A percentile compares a stretch with the other conserved stretches of the same genome.
Conservation (phyloP, 2,888 invertebrate species). For the Pristionchus mayeri region DNA sequence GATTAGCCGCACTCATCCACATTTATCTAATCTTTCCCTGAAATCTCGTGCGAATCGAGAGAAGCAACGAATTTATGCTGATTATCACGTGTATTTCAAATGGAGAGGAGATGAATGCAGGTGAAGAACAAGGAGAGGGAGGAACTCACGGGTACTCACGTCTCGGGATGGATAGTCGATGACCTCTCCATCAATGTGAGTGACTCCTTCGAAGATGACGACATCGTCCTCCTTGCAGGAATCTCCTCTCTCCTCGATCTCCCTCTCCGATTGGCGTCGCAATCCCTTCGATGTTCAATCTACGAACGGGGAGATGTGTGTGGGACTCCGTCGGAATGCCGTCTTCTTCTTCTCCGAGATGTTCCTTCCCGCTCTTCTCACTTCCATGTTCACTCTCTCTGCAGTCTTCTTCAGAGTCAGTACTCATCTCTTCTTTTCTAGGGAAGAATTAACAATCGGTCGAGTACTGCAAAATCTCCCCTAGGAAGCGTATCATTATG, state of each 20-base stretch:
- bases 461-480: not conserved
- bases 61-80: too few relatives aligned
- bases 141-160: constrained; percentile 71
- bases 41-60: constrained; percentile 19
- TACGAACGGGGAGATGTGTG: constrained; percentile 45
- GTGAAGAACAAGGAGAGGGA: constrained; percentile 69
- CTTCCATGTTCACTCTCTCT: constrained; percentile 70
- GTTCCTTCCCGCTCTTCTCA: constrained; percentile 73
- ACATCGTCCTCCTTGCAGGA: constrained; percentile 59
- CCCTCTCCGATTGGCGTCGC: constrained; percentile 73
- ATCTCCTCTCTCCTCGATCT: constrained; percentile 70
- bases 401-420: constrained; percentile 72
- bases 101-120: too few relatives aligned
- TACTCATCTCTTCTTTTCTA: not conserved
- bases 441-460: too few relatives aligned
- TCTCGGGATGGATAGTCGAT: constrained; percentile 74
- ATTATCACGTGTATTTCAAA: too few relatives aligned
- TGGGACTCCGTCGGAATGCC: constrained; percentile 59
- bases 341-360: constrained; percentile 75
- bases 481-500: not conserved
- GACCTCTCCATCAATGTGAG: constrained; percentile 71
- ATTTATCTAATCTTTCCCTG: constrained; percentile 23
- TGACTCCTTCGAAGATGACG: not conserved
- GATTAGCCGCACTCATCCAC: not conserved
- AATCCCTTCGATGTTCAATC: constrained; percentile 75